Base-by-base conservation (phyloP, 2,113 vertebrate genomes). In the Bubo scandiacus region DNA sequence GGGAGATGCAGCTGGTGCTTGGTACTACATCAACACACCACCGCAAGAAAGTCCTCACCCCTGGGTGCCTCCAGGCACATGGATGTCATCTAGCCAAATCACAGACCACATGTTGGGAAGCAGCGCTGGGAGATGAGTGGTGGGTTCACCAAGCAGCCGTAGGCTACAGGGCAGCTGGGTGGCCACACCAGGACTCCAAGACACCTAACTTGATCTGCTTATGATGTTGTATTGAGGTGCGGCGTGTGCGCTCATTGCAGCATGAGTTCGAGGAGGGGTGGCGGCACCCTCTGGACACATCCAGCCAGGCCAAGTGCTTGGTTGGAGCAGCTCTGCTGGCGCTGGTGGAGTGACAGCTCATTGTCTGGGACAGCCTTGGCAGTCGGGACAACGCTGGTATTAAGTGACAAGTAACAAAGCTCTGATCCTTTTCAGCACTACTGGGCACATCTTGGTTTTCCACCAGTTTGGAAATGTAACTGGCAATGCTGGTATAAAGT, bases 191-290 rank as follows among this genome's bases (percentile, higher is more conserved):
- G 62, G 40, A 71, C 29, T 7, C 34, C 14, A 23, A 32, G 47
- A 65, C 22, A 32, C 25, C 6, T 8, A 43, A 63, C 26, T 71
- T 49, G 22, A 26, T 55, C 68, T 65, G 26, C 72, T 74, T 32
- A 3, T 11, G 34, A 29, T 3, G 20, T 12, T 36, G 43, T 9
- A 30, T 3, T 43, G n/a, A n/a, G n/a, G 10, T 51, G 32, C 0
- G 0, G 82, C 66, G 47, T 2, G 0, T 4, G 2, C 0, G 0
- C 36, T 51, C 49, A 25, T 12, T 0, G 0, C 11, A 5, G 40
- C 7, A 0, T 8, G 42, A 21, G 25, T 15, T 23, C 0, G 0
- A 45, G 23, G 32, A 4, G 1, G 6, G 26, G 55, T 62, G 23
- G 6, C 57, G 32, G 20, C 47, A 79, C 29, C 58, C 40, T 72